phyloP scores from a whole-genome alignment of 2,888 invertebrate genomes.

The Nyleta sp. region DNA sequence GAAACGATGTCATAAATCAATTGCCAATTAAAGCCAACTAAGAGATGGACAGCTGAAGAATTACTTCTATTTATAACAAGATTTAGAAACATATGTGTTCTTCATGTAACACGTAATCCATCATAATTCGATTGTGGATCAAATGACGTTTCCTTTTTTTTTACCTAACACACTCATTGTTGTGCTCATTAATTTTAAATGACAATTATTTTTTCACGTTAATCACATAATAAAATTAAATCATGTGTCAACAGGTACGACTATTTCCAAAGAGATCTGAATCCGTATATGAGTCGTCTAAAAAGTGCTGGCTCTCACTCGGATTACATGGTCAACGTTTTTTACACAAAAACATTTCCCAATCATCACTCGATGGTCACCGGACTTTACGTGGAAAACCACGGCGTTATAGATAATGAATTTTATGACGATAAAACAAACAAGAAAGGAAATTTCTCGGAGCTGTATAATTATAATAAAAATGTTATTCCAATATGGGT shows the following conservation, averaged over 20 bases:
- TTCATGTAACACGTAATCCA: no score
- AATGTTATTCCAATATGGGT: slow-evolving; percentile 85
- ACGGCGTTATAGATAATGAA: slow-evolving; percentile 87
- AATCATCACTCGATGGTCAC: slow-evolving; percentile 90
- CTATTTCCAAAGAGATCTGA: slow-evolving; percentile 85
- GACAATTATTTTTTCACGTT: no score
- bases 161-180: no score
- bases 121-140: no score
- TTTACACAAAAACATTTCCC: slow-evolving; percentile 89
- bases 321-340: slow-evolving; percentile 85
- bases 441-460: slow-evolving; percentile 75
- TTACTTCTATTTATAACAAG: no score
- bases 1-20: no score
- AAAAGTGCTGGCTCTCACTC: slow-evolving; percentile 84
- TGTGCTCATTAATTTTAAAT: no score
- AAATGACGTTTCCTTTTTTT: no score
- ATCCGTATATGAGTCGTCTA: slow-evolving; percentile 85
- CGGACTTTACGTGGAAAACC: slow-evolving; percentile 87
- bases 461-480: slow-evolving; percentile 85
- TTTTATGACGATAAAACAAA: slow-evolving; percentile 84
- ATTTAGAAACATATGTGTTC: no score
- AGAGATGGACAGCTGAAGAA: no score
- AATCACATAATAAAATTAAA: no score
- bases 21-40: no score
- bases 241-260: slow-evolving; percentile 83